Percentiles rank a stretch among this genome's conserved stretches.
Conservation (phyloP, 2,113 vertebrate species). For the Crypturellus undulatus region DNA sequence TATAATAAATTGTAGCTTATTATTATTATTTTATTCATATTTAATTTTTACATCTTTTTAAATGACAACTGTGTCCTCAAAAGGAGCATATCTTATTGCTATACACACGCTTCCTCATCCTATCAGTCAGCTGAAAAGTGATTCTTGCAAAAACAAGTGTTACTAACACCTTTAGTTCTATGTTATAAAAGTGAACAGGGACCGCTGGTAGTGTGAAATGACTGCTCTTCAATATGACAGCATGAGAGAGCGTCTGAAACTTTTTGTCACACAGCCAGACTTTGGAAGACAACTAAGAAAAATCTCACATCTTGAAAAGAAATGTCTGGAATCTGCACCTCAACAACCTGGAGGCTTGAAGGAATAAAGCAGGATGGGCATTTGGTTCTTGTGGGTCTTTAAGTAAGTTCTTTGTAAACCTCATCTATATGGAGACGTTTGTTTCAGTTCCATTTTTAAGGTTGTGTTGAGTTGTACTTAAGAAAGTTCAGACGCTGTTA, state of each 20-base stretch:
- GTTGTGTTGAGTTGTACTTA: not conserved
- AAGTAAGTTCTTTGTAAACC: not conserved
- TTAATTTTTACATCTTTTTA: conserved; percentile 1
- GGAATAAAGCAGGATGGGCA: not conserved
- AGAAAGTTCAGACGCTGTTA: not conserved
- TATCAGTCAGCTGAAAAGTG: not conserved
- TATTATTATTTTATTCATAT: not conserved
- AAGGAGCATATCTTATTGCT: not conserved
- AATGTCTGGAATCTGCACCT: not conserved
- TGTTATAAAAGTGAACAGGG: not conserved
- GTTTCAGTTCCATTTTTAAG: not conserved
- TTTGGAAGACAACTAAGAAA: not conserved
- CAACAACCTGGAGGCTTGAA: not conserved
- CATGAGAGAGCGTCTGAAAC: not conserved
- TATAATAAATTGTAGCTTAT: not conserved
- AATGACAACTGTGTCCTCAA: not conserved
- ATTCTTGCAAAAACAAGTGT: conserved; percentile 13
- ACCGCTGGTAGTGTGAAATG: conserved; percentile 4
- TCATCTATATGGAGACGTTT: not conserved
- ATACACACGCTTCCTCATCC: not conserved
- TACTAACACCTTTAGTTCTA: conserved; percentile 19
- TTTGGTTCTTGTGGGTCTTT: not conserved
- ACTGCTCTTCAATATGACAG: conserved; percentile 4
- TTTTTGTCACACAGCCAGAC: not conserved
- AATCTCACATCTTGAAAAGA: not conserved